phyloP scores from a whole-genome alignment of 2,888 invertebrate species.

The Brenthis ino region DNA sequence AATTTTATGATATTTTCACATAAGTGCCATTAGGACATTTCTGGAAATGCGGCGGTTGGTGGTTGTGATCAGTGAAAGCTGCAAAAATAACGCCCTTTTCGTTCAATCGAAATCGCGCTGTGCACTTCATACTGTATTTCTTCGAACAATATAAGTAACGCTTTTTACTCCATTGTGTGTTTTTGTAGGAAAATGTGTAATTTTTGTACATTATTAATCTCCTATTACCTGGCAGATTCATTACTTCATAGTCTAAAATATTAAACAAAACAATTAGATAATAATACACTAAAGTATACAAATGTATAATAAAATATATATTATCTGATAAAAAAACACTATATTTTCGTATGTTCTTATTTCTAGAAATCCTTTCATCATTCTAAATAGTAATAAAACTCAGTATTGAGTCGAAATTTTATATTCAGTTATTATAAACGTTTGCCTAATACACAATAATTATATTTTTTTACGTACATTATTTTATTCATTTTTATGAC shows the following conservation, averaged over 20 bases:
- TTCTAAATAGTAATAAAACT: no score
- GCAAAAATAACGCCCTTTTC: conserved; percentile 21
- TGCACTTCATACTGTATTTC: conserved; percentile 34
- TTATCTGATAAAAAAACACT: no score
- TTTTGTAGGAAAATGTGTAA: conserved; percentile 41
- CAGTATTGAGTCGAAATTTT: no score
- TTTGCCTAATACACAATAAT: no score
- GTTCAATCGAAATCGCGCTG: conserved; percentile 40
- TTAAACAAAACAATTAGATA: no score
- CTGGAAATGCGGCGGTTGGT: conserved; percentile 24
- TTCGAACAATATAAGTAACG: conserved; percentile 40
- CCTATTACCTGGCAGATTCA: conserved; percentile 33
- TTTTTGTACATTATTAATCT: conserved; percentile 38
- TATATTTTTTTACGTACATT: no score
- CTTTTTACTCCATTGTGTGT: conserved; percentile 30
- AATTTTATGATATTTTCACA: conserved; percentile 22
- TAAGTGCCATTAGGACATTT: conserved; percentile 32
- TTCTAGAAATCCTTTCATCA: no score
- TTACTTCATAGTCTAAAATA: conserved; percentile 29
- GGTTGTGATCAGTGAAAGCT: conserved; percentile 29
- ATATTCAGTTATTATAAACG: no score
- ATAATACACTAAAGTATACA: no score
- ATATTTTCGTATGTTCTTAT: no score
- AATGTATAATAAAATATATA: no score
- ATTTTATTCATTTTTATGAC: no score